Base-by-base conservation (phyloP, 2,888 invertebrate genomes). In the Pomacea canaliculata region DNA sequence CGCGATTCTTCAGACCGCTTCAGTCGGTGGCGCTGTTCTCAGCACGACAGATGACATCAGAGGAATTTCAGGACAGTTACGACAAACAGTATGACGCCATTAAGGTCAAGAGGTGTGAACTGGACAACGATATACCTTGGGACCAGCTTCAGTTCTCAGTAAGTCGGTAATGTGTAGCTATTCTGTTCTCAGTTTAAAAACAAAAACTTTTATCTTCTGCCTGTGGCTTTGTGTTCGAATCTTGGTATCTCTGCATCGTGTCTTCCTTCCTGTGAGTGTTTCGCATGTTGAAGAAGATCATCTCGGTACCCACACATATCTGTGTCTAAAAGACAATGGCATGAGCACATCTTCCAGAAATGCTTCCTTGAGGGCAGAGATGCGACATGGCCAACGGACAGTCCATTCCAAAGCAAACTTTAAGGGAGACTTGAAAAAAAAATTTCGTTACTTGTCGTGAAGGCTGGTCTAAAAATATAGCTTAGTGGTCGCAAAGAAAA, bases 31-130 rank as follows among this genome's bases (percentile, higher is more conserved):
- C 74, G 19, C 63, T 69, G 27, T n/a, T 74, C 9, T 9, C 69
- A 1, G 74, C 74, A 1, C 74, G 74, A 7, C 74, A 74, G 51
- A 74, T 74, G 68, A 74, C 74, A 18, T 74, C 74, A 49, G 62
- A n/a, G 13, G 74, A 74, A 49, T 74, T 74, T 59, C 60, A 62
- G 37, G 74, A 74, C 18, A 56, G 62, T 9, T 74, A 74, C 62
- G 74, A 74, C 62, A 27, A 68, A 19, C 27, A 69, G 48, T 60
- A 56, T 27, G 74, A 74, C 63, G 27, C 60, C 18, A 27, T 60
- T 16, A 74, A 74, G 27, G 62, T 49, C 16, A 74, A 74, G 59
- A 60, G 69, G 49, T 74, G 68, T 27, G 67, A 69, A 49, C 62
- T 74, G 13, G 74, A 74, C 27, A 67, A 49, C 10, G 74, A 74